Base-by-base conservation (phyloP, 2,797 vertebrate species). In the Lindbergichthys nudifrons region DNA sequence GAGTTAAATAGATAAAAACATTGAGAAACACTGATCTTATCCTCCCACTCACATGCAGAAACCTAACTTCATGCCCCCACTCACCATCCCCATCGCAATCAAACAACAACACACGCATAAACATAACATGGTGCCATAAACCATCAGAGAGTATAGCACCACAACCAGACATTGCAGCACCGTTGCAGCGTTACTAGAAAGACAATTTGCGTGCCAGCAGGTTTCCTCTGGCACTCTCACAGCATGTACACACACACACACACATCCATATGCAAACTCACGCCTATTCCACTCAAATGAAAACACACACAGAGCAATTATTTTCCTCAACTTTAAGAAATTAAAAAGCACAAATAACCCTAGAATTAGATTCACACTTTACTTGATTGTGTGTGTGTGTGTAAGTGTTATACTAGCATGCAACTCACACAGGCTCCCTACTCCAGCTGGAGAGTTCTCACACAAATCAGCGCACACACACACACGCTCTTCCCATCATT, bases 371-470 rank as follows among this genome's bases (percentile, higher is more conserved):
- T 64, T 65, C 26, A 26, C 46, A 69, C 50, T 82, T 75, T 46
- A 56, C 68, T 58, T 46, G 15, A 48, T 10, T 68, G 50, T 74
- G 41, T 46, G 60, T 26, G 23, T 21, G 50, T 63, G 41, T 51
- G 61, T 57, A 78, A 58, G 70, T 73, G 81, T 62, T 57, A 76
- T 36, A 64, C 47, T 51, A 66, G 81, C 54, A 76, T 84, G 52
- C 60, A 89, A 80, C 67, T 81, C 80, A 73, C 60, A 74, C 59
- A 63, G 66, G 51, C 61, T 51, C 14, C 3, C 39, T 65, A 45
- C 79, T 80, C 85, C 87, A 91, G 84, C 85, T 92, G 89, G 78
- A 84, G 76, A 86, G 81, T 88, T 90, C 75, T 76, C 89, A 89
- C 81, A 79, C 70, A 76, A 69, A 81, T 75, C 75, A 85, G n/a